phyloP scores from a whole-genome alignment of 1,140 invertebrate species.

The Camponotus pennsylvanicus region DNA sequence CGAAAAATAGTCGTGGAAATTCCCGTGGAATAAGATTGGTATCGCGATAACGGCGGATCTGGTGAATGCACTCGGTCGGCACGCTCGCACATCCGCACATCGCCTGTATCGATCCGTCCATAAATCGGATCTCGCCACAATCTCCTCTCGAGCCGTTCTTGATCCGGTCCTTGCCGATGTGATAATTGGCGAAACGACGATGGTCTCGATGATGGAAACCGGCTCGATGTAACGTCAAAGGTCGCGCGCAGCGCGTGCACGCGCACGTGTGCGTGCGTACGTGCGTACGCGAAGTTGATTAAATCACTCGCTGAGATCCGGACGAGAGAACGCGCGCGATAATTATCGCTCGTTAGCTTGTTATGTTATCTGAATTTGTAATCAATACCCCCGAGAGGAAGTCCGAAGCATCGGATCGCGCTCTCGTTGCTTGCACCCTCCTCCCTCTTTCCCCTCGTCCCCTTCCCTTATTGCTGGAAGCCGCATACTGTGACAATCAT shows the following conservation, averaged over 20 bases:
- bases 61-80: neutral
- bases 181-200: constrained; percentile 60
- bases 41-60: neutral
- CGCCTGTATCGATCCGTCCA: constrained; percentile 15
- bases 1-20: constrained; percentile 49
- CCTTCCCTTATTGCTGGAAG: neutral
- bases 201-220: constrained; percentile 40
- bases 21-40: constrained; percentile 37
- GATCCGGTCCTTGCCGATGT: constrained; percentile 7
- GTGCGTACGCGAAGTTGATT: constrained; percentile 72
- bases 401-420: constrained; percentile 27
- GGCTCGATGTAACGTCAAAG: constrained; percentile 50
- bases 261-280: neutral
- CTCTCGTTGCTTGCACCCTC: no score
- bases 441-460: no score
- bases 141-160: neutral
- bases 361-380: constrained; percentile 79
- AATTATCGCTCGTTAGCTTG: constrained; percentile 79
- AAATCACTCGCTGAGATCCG: constrained; percentile 75
- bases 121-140: constrained; percentile 43
- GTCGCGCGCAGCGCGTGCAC: constrained; percentile 14
- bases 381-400: constrained; percentile 73
- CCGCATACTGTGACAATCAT: neutral
- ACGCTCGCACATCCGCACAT: neutral
- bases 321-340: constrained; percentile 70